These are phyloP conservation scores for Canis aureus DNA, from an alignment of 2,113 vertebrate genomes.

Conservation along the genomic window DNA sequence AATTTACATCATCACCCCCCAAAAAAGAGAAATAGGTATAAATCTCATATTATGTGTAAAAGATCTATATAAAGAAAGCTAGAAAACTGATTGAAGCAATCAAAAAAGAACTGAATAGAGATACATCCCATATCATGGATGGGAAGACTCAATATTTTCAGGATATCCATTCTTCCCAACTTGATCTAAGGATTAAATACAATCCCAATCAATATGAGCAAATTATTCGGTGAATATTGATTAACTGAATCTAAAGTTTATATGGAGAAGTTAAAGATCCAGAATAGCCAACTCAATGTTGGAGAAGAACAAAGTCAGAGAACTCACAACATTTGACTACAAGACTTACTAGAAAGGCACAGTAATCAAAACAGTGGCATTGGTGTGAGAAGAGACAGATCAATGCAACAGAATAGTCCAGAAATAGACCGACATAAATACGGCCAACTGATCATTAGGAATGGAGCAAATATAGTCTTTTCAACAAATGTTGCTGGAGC, in stretches of 20 bases:
- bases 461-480: neutral
- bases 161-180: neutral
- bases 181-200: neutral
- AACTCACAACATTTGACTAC: neutral
- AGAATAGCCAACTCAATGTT: neutral
- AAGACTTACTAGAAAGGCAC: neutral
- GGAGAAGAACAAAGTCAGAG: neutral
- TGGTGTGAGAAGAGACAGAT: neutral
- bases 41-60: neutral
- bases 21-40: neutral
- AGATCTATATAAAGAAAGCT: neutral
- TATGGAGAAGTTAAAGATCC: neutral
- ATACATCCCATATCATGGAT: neutral
- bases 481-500: neutral
- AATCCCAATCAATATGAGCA: neutral
- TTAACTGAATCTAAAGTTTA: neutral
- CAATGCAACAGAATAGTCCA: neutral
- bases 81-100: neutral
- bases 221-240: neutral
- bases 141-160: neutral
- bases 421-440: neutral
- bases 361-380: neutral
- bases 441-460: neutral
- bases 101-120: neutral
- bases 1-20: neutral